Base-by-base conservation (phyloP, 2,113 vertebrate genomes). In the Alethe diademata region DNA sequence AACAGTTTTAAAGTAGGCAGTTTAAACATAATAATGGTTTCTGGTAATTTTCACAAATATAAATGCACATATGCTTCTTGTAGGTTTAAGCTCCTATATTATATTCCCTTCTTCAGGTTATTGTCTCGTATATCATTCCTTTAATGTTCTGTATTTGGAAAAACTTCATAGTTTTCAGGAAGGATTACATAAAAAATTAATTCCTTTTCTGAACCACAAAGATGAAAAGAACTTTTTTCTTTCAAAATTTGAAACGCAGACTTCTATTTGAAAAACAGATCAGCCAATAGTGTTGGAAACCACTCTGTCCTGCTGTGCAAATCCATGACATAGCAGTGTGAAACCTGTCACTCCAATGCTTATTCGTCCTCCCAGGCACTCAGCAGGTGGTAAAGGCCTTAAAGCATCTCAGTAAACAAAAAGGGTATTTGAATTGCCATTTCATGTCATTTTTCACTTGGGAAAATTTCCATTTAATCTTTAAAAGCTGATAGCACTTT, bases 231-330 rank as follows among this genome's bases (percentile, higher is more conserved):
- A 71, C 5, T 6, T 65, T 82, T 81, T 84, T 76, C 62, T 19
- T 62, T 58, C 25, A 64, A 76, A 83, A 51, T 81, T 45, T 73
- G 15, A 71, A 43, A 56, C 1, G 5, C 19, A 26, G 6, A 6
- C 33, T 92, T 93, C 73, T 86, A 67, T 88, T 74, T 88, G 71
- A 97, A 84, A 78, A 91, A 50, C 50, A 67, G 24, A 67, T 64
- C 38, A 90, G 54, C n/a, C 54, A 42, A 51, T 36, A 64, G 42
- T 38, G 20, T 31, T 1, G 1, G 50, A 61, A 78, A 50, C 11
- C 10, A 43, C 28, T 90, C 48, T 42, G 58, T 85, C 65, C 66
- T 2, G 25, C 65, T 74, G 66, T 86, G 71, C 73, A 78, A 92
- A 70, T 45, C 88, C 67, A 50, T 18, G 5, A 51, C 4, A 4